Conservation (phyloP, 2,113 vertebrate species). For the Phaethornis superciliosus region DNA sequence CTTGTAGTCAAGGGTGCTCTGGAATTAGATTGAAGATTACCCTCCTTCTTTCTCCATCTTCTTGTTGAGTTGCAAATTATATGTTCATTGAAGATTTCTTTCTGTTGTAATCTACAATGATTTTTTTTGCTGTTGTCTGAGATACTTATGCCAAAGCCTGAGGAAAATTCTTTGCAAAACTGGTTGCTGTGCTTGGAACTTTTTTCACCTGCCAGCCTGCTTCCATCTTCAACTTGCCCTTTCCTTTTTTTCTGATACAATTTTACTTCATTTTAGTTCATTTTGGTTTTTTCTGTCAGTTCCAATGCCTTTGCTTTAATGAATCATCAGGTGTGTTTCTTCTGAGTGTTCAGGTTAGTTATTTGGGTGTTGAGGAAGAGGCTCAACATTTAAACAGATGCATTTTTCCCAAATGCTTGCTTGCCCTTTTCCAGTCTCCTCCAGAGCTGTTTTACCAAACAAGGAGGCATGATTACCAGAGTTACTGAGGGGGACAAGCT, state of each 20-base stretch:
- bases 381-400: not conserved
- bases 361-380: not conserved
- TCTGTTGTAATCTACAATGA: not conserved
- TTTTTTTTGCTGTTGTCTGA: not conserved
- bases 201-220: not conserved
- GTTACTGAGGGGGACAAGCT: not conserved
- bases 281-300: not conserved
- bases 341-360: not conserved
- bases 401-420: not conserved
- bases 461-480: not conserved
- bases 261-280: not conserved
- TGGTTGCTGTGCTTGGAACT: not conserved
- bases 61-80: not conserved
- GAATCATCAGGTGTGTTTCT: conserved; percentile 12
- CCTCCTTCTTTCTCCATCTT: not conserved
- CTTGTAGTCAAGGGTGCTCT: not conserved
- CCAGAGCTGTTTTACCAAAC: not conserved
- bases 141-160: not conserved
- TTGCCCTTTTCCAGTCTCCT: not conserved
- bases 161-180: not conserved
- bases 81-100: not conserved
- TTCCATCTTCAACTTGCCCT: not conserved
- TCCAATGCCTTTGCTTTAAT: not conserved
- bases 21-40: not conserved
- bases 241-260: not conserved